These are phyloP conservation scores for Trichoplusia ni DNA, from an alignment of 1,140 invertebrate genomes.

Conservation along the genomic window DNA sequence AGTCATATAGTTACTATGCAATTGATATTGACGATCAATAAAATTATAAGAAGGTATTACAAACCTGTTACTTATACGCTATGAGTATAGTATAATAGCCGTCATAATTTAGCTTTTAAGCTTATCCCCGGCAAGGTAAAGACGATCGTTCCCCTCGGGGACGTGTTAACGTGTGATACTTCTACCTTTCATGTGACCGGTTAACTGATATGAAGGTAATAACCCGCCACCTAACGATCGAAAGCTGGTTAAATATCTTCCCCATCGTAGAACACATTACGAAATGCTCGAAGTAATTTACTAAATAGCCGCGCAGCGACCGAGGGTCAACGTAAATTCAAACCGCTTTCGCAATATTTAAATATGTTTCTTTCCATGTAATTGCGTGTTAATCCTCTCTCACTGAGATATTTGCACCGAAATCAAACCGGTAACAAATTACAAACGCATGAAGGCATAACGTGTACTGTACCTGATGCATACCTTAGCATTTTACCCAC, in stretches of 20 bases:
- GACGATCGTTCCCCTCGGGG: too few species aligned
- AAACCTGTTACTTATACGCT: too few species aligned
- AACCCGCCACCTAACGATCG: too few species aligned
- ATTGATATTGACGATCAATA: too few species aligned
- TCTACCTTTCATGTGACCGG: too few species aligned
- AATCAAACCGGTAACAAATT: background rate
- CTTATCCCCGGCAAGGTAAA: too few species aligned
- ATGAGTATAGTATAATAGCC: too few species aligned
- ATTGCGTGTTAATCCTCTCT: background rate
- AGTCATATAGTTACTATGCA: too few species aligned
- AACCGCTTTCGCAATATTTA: background rate
- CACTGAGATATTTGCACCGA: background rate
- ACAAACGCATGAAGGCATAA: background rate
- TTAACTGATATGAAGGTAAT: too few species aligned
- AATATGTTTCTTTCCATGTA: background rate
- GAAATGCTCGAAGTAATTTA: background rate
- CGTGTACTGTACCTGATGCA: background rate
- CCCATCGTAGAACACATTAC: background rate
- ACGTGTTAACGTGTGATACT: too few species aligned
- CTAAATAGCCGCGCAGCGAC: background rate
- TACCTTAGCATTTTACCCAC: background rate
- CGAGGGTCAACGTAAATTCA: slow-evolving; percentile 4
- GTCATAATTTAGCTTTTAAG: too few species aligned
- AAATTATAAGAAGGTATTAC: too few species aligned
- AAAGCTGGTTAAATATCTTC: background rate